Evolutionary conservation across 2,888 invertebrate species (phyloP).

Genomic region (Megamerina dolium): DNA sequence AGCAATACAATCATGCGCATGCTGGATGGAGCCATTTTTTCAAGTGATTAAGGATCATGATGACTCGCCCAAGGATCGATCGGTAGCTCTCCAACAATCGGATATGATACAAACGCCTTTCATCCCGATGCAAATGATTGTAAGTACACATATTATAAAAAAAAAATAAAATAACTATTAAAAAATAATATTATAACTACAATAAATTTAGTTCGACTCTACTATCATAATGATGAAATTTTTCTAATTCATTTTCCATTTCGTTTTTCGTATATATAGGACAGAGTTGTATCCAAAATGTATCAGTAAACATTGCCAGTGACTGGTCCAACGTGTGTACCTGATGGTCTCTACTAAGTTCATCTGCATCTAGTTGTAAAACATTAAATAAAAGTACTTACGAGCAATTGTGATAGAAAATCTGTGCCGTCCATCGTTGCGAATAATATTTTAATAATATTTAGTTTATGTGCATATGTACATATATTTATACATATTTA

Average conservation of each 20-base stretch:
- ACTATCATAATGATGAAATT: too few relatives aligned
- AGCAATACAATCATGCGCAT: conserved; percentile 66
- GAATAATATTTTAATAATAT: too few relatives aligned
- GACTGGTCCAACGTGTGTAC: conserved; percentile 38
- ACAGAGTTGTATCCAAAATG: conserved; percentile 42
- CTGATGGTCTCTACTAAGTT: conserved; percentile 46
- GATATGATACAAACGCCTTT: conserved; percentile 78
- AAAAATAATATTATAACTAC: too few relatives aligned
- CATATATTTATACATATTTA: too few relatives aligned
- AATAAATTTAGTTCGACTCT: too few relatives aligned
- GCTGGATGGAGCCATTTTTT: conserved; percentile 79
- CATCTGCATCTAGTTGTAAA: conserved; percentile 49
- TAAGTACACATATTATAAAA: too few relatives aligned
- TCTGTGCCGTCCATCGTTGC: conserved; percentile 20
- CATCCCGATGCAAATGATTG: conserved; percentile 75
- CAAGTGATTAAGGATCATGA: conserved; percentile 53
- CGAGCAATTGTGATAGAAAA: too few relatives aligned
- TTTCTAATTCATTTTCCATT: too few relatives aligned
- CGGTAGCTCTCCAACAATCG: conserved; percentile 63
- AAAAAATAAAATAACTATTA: too few relatives aligned
- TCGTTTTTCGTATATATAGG: too few relatives aligned
- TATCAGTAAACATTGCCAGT: conserved; percentile 47
- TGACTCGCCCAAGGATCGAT: conserved; percentile 60
- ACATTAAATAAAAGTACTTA: conserved; percentile 35
- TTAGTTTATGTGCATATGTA: too few relatives aligned